Conservation (phyloP, 2,888 invertebrate genomes). For the Seira ritae region DNA sequence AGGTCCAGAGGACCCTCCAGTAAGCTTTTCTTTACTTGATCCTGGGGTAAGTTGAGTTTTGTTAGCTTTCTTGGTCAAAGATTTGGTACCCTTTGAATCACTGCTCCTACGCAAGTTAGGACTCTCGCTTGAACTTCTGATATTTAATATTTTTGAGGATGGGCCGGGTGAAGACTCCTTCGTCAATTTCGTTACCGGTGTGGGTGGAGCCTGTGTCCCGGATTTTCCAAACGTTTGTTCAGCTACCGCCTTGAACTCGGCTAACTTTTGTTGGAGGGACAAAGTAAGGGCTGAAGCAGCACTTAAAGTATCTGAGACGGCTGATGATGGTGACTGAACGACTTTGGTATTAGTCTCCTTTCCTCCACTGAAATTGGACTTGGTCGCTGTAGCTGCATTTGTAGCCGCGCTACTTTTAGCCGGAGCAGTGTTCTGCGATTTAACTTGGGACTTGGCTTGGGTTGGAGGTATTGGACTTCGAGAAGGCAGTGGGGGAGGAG, state of each 20-base stretch:
- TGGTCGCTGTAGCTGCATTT: neutral
- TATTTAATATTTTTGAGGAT: neutral
- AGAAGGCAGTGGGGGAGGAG: constrained; percentile 43
- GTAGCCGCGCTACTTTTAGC: neutral
- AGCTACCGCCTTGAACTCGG: constrained; percentile 48
- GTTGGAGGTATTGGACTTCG: constrained; percentile 33
- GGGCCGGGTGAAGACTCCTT: constrained; percentile 5
- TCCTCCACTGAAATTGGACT: constrained; percentile 1
- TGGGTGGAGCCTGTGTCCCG: neutral
- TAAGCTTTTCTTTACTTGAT: constrained; percentile 24
- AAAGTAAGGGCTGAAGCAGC: constrained; percentile 29
- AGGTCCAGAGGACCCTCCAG: neutral
- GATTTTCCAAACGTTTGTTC: constrained; percentile 62
- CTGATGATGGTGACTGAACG: neutral
- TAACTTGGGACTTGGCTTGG: neutral
- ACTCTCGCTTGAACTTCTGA: neutral
- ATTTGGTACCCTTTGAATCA: constrained; percentile 17
- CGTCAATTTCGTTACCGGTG: neutral
- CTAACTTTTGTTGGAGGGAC: constrained; percentile 58
- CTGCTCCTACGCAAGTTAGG: neutral
- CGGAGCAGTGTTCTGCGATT: neutral
- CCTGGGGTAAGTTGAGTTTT: neutral
- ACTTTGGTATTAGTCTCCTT: constrained; percentile 7
- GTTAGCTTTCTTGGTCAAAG: neutral
- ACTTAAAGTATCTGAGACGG: constrained; percentile 9